phyloP scores from a whole-genome alignment of 2,113 vertebrate species.

The Paraplagusia blochii region DNA sequence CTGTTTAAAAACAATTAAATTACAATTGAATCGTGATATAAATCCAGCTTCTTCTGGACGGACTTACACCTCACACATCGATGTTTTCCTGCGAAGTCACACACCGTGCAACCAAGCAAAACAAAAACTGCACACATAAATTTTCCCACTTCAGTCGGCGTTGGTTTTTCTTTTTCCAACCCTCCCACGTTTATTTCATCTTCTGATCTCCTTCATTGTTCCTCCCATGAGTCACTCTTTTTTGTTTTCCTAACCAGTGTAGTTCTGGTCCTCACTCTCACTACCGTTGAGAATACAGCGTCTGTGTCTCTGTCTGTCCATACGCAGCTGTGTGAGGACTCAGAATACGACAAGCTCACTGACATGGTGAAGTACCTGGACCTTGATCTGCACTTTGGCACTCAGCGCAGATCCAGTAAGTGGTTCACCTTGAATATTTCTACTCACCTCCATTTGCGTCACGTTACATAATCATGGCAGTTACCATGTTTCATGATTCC shows the following conservation, averaged over 20 bases:
- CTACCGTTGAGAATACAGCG: slow-evolving; percentile 5
- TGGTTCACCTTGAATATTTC: background rate
- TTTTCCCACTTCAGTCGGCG: slow-evolving; percentile 39
- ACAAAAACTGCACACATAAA: slow-evolving; percentile 24
- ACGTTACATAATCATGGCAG: background rate
- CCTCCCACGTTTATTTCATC: slow-evolving; percentile 27
- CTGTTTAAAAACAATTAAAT: too few species aligned
- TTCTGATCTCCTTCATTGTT: slow-evolving; percentile 23
- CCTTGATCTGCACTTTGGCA: slow-evolving; percentile 95
- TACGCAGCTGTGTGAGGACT: slow-evolving; percentile 86
- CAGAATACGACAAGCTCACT: slow-evolving; percentile 93
- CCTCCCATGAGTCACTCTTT: slow-evolving; percentile 50
- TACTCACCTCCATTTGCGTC: background rate
- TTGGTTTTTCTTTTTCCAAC: slow-evolving; percentile 27
- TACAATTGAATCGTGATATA: too few species aligned
- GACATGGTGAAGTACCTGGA: slow-evolving; percentile 99
- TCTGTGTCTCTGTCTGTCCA: slow-evolving; percentile 19
- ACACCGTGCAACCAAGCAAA: slow-evolving; percentile 8
- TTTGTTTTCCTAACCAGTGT: slow-evolving; percentile 23
- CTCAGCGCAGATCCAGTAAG: slow-evolving; percentile 78
- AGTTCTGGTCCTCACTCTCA: background rate
- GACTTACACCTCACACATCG: background rate
- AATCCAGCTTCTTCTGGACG: too few species aligned
- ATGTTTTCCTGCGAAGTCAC: background rate
- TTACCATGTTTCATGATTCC: background rate